Conservation (phyloP, 1,140 invertebrate genomes). For the Globodera rostochiensis region DNA sequence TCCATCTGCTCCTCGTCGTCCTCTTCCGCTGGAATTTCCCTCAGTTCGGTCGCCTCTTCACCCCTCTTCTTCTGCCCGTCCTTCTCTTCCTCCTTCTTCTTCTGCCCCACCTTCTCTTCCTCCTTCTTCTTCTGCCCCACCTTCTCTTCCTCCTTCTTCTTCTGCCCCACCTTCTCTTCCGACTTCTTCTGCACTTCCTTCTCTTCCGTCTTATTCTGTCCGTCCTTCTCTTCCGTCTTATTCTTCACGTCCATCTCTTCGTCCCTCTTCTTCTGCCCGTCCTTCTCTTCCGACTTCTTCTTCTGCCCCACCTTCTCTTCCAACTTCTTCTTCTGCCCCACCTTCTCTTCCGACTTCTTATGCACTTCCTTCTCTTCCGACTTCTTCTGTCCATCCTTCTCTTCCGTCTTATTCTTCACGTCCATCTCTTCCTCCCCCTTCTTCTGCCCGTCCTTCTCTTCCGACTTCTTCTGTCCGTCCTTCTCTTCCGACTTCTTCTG, state of each 20-base stretch:
- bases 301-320: no score
- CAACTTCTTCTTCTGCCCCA: no score
- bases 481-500: neutral
- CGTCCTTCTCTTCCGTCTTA: neutral
- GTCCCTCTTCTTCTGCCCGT: neutral
- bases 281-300: no score
- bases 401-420: no score
- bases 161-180: neutral
- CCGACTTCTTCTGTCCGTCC: no score
- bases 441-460: no score
- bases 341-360: no score
- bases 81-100: neutral
- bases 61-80: neutral
- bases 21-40: conserved; percentile 12
- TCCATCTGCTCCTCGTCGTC: conserved; percentile 32
- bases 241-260: neutral
- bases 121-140: neutral
- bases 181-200: neutral
- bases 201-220: neutral
- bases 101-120: neutral
- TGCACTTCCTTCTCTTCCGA: no score
- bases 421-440: no score
- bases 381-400: no score
- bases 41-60: neutral
- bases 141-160: neutral